Evolutionary conservation across 1,140 invertebrate genomes (phyloP), one percentile per base, ranked within the genome.

Genomic region (Drosophila asahinai): DNA sequence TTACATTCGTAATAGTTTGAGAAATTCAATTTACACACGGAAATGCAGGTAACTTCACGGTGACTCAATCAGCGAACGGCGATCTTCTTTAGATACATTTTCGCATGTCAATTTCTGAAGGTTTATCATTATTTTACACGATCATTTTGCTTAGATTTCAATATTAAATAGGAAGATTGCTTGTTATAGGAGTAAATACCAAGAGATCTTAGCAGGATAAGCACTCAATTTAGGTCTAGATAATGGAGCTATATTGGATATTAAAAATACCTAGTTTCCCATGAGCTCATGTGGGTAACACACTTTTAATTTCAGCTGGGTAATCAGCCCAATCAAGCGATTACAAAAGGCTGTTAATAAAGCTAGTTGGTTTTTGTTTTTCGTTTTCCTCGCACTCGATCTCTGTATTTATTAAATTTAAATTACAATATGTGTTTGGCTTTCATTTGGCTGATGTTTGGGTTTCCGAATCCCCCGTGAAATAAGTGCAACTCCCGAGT

Each of bases 11-110:
- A 54, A 71, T 55, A 4, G 9, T 12, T 71, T 48, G 14, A 55
- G 67, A 48, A 43, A 52, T 30, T 67, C 6, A 68, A 47, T 40
- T 71, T 68, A 38, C 49, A 54, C 22, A 8, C 40, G 48, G 63
- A 54, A 67, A 27, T 54, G 3, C 1, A 66, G 15, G 19, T 22
- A 25, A 25, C 36, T 40, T 45, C 12, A 38, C 3, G 30, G 38
- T 54, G 48, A 70, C 2, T 70, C 61, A 70, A 27, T 49, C 11
- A 15, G 12, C 5, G 4, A n/a, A 43, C 9, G 15, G 5, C 33
- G 17, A 49, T 62, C 40, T 11, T 33, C 17, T 19, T 33, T 48
- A 38, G 14, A 61, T 62, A n/a, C 5, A 49, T 33, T 22, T 55
- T 22, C 12, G 14, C 36, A 12, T 19, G 3, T 22, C 8, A 15